Conservation (phyloP, 2,797 vertebrate genomes). For the Sebastes reedi region DNA sequence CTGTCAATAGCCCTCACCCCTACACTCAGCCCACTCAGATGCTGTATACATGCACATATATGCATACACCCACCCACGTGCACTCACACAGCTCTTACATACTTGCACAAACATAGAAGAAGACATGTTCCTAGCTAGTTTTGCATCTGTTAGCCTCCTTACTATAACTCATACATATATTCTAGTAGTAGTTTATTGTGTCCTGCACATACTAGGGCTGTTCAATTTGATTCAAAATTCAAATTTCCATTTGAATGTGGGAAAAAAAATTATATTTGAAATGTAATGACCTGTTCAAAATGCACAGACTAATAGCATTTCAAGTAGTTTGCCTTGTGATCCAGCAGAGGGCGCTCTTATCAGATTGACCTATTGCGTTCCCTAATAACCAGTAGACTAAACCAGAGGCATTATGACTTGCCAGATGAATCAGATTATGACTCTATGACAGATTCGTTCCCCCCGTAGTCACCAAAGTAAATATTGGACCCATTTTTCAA, state of each 20-base stretch:
- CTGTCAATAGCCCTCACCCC: conserved; percentile 24
- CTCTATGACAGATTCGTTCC: too few relatives aligned
- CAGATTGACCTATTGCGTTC: too few relatives aligned
- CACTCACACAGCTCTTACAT: background rate
- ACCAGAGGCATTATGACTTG: too few relatives aligned
- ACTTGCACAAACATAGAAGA: background rate
- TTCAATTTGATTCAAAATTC: background rate
- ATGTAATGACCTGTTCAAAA: background rate
- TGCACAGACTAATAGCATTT: too few relatives aligned
- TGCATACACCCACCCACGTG: background rate
- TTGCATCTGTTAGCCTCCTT: background rate
- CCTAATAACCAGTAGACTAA: too few relatives aligned
- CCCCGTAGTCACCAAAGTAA: too few relatives aligned
- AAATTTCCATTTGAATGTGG: too few relatives aligned
- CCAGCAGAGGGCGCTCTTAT: too few relatives aligned
- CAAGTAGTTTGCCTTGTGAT: too few relatives aligned
- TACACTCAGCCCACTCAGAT: background rate
- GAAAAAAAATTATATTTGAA: background rate
- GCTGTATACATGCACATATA: background rate
- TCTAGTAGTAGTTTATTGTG: background rate
- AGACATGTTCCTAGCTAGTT: background rate
- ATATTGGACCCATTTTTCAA: too few relatives aligned
- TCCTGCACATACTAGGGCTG: background rate
- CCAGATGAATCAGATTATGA: too few relatives aligned
- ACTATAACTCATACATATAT: background rate